Base-by-base conservation (phyloP, 2,888 invertebrate species). In the Phymatocera aterrima region DNA sequence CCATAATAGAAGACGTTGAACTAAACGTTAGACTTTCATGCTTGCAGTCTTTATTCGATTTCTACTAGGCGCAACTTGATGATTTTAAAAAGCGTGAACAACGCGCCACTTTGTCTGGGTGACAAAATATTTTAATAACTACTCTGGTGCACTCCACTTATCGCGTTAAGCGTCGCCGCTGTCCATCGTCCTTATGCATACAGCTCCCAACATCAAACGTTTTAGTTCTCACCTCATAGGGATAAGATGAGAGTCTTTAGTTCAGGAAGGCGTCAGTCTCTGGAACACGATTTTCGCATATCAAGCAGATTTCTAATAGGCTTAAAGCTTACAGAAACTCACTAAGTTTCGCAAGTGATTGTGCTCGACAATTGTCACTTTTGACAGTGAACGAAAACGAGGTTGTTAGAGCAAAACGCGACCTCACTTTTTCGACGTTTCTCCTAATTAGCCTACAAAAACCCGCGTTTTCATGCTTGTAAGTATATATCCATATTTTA, bases 61-160 rank as follows among this genome's bases (percentile, higher is more conserved):
- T 80, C 68, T 72, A 68, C 28, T 10, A 10, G 48, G 18, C 31
- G 18, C 61, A 40, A 57, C 24, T 77, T 48, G 74, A 61, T 31
- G 77, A 78, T 83, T 85, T 83, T 88, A 87, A 88, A 88, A 88
- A 88, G 88, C 88, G 88, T 88, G 87, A 88, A 83, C 77, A 78
- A 61, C 68, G 54, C 72, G 68, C 75, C 75, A 75, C 75, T 57
- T 75, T 75, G 37, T 24, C 72, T 72, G 74, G 75, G 75, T 75
- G 75, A 60, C 61, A 48, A 75, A 34, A 64, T 80, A 79, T 78
- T 74, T 83, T 84, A 85, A 86, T 86, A 83, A 81, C 80, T 77
- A 48, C 40, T 37, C 40, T 60, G 79, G 77, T 79, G 82, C 82
- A 85, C 85, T 85, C 85, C 85, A 85, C 81, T 87, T 87, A 83